Evolutionary conservation across 2,797 vertebrate species (phyloP), one percentile per base, ranked within the genome.

Genomic region (Atherinosoma microstoma): DNA sequence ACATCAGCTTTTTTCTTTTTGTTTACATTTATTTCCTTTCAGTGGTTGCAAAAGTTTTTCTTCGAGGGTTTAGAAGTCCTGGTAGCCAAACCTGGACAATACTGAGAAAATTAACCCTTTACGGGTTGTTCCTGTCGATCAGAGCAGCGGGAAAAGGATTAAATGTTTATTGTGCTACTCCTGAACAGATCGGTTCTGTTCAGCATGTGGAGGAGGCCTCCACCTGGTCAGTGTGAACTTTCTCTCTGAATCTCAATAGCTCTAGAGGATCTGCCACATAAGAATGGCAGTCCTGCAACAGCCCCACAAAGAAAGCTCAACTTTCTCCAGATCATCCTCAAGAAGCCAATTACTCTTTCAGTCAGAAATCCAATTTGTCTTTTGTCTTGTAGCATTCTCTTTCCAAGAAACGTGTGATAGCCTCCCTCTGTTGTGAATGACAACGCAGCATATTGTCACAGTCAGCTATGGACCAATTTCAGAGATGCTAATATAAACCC

Each of bases 331-430:
- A 94, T 92, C 93, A 89, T 95, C 84, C 94, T 89, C 89, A 88
- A 95, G 94, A 93, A 95, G 94, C 94, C 93, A 94, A 96, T 95
- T 96, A 92, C 93, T 95, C 90, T 94, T 96, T 97, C 95, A 95
- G 89, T 91, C 91, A 95, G 93, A 96, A 97, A 97, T 97, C 95
- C 94, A 96, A 96, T 96, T 92, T 95, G 95, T 93, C 93, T 94
- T 91, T 92, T 95, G 95, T 93, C 93, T 94, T 91, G 91, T 61
- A 65, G 65, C 77, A 79, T 80, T 88, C 80, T 84, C 69, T 79
- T 67, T 95, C 92, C 86, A 88, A 94, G 93, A 93, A 89, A 83
- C 74, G 74, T 65, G 67, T 32, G 78, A 80, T 65, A 67, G 78
- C 18, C 76, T 70, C 74, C 72, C 76, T 83, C 80, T 86, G 75